These are phyloP conservation scores for Petromus typicus DNA, from an alignment of 2,113 vertebrate species.

Conservation along the genomic window DNA sequence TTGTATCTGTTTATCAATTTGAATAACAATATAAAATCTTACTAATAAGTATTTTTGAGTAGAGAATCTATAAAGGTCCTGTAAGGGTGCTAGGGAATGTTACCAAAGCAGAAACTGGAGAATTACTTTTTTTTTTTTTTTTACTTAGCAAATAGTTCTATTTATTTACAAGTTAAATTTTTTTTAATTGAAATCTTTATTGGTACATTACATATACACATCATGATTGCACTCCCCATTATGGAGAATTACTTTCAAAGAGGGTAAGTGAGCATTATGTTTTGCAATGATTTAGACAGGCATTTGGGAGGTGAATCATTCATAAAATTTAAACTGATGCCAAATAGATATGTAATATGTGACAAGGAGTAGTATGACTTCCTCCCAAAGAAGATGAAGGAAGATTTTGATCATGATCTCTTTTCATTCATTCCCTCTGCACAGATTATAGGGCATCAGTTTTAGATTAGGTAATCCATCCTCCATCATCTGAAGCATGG, in stretches of 20 bases:
- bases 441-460: not conserved
- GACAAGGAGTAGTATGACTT: not conserved
- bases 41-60: not conserved
- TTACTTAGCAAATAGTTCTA: too few relatives aligned
- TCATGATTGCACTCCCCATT: too few relatives aligned
- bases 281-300: not conserved
- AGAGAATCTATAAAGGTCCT: not conserved
- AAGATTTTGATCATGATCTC: not conserved
- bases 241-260: not conserved
- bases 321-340: not conserved
- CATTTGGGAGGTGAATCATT: not conserved
- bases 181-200: too few relatives aligned
- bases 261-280: not conserved
- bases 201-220: too few relatives aligned
- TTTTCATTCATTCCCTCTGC: not conserved
- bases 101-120: not conserved
- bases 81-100: not conserved
- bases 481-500: not conserved
- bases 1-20: not conserved
- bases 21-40: not conserved
- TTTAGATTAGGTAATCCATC: not conserved
- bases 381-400: not conserved
- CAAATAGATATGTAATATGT: constrained; percentile 6
- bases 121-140: too few relatives aligned
- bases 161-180: too few relatives aligned